Conservation (phyloP, 92 coral and sea anemone species). For the Phenganax marumi region DNA sequence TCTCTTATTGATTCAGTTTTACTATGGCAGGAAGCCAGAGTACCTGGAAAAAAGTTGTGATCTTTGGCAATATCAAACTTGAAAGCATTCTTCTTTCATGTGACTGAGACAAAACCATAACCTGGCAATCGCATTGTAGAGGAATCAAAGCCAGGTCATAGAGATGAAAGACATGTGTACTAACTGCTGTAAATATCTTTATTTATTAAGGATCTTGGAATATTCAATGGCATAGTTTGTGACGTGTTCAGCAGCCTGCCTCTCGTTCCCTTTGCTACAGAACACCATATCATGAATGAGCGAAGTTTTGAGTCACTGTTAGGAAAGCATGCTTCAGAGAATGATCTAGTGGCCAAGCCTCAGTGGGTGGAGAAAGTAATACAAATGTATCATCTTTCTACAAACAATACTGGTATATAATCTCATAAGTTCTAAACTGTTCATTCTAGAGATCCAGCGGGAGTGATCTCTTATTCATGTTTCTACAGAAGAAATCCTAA, state of each 20-base stretch:
- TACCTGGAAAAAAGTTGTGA: neutral
- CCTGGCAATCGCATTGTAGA: too few species aligned
- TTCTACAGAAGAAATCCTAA: too few species aligned
- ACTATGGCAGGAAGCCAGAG: neutral
- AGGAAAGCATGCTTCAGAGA: slow-evolving; percentile 72
- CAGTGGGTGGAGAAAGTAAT: slow-evolving; percentile 86
- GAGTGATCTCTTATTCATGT: too few species aligned
- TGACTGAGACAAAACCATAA: neutral
- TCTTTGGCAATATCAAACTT: neutral
- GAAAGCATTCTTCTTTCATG: neutral
- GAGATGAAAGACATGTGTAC: neutral
- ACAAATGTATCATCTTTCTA: slow-evolving; percentile 79
- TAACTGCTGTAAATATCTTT: neutral
- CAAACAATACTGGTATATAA: slow-evolving; percentile 74
- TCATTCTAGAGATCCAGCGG: neutral
- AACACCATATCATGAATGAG: slow-evolving; percentile 77
- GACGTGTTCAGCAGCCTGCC: slow-evolving; percentile 85
- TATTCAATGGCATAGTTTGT: slow-evolving; percentile 77
- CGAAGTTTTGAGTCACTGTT: slow-evolving; percentile 82
- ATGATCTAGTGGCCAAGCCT: slow-evolving; percentile 85
- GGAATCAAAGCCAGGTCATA: too few species aligned
- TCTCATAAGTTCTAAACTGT: neutral
- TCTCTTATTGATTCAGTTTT: neutral
- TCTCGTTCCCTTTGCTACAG: slow-evolving; percentile 71
- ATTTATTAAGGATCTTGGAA: slow-evolving; percentile 67